Conservation (phyloP, 2,888 invertebrate species). For the Ormyrus nitidulus region DNA sequence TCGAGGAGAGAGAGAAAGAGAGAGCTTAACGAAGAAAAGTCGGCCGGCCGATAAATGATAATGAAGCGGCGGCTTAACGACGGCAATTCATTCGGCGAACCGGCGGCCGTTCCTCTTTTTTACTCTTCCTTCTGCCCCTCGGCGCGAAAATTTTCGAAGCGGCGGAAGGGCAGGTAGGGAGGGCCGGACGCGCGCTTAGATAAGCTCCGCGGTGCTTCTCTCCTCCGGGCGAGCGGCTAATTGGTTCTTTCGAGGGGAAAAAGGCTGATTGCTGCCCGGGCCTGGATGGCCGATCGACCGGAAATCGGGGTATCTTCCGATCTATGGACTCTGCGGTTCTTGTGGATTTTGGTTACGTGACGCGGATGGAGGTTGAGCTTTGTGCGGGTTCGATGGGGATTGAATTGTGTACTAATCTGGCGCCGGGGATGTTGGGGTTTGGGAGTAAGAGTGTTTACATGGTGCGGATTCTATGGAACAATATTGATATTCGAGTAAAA, state of each 20-base stretch:
- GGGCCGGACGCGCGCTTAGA: no score
- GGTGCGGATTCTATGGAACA: no score
- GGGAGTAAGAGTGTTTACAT: no score
- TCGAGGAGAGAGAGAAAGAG: not conserved
- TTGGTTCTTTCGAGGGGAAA: conserved; percentile 35
- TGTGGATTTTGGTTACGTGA: not conserved
- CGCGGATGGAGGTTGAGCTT: not conserved
- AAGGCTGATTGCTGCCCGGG: conserved; percentile 12
- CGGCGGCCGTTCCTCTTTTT: conserved; percentile 9
- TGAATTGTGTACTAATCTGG: no score
- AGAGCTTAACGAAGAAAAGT: conserved; percentile 42
- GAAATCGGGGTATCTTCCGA: conserved; percentile 32
- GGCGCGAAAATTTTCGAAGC: no score
- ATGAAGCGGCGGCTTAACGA: conserved; percentile 44
- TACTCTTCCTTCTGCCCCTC: not conserved
- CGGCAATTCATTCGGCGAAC: conserved; percentile 48
- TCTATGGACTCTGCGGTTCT: not conserved
- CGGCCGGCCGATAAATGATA: conserved; percentile 41
- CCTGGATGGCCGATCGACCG: conserved; percentile 9
- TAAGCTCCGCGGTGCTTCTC: not conserved
- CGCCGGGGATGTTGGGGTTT: no score
- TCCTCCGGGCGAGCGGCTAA: conserved; percentile 14
- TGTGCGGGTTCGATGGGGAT: no score
- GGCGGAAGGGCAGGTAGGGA: no score
- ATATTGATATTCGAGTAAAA: no score